Percentiles rank a stretch among this genome's conserved stretches.
Evolutionary conservation across 2,888 invertebrate genomes (phyloP).

Genomic region (Drosophila flavopinicola): DNA sequence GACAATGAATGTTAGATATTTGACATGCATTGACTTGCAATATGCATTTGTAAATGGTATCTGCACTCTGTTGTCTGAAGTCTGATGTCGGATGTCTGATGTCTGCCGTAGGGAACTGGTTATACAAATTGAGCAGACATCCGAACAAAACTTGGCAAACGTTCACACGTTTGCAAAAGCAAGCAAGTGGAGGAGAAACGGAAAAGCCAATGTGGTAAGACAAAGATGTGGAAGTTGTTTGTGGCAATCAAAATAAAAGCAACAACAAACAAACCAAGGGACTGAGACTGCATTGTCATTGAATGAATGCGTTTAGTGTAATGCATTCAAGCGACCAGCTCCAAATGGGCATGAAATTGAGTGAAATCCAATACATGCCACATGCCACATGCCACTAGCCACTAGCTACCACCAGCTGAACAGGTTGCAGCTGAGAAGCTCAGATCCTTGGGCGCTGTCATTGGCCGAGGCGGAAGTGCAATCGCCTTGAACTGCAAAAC

Average conservation of each 20-base stretch:
- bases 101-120: constrained; percentile 25
- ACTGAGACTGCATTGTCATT: constrained; percentile 15
- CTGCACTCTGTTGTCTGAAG: constrained; percentile 6
- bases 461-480: constrained; percentile 21
- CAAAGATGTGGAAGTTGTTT: constrained; percentile 71
- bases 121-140: constrained; percentile 22
- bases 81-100: constrained; percentile 9
- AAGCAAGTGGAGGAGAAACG: constrained; percentile 10
- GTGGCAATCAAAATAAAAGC: constrained; percentile 19
- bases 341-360: constrained; percentile 25
- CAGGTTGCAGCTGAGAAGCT: constrained; percentile 21
- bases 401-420: background rate
- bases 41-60: constrained; percentile 23
- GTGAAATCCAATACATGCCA: constrained; percentile 19
- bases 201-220: constrained; percentile 47
- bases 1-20: constrained; percentile 40
- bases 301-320: constrained; percentile 9
- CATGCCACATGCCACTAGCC: constrained; percentile 13
- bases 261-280: constrained; percentile 35
- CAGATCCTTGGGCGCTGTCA: constrained; percentile 9
- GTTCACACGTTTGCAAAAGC: constrained; percentile 54
- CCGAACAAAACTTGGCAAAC: constrained; percentile 31
- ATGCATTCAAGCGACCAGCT: constrained; percentile 15
- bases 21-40: constrained; percentile 49
- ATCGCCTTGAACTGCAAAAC: background rate